Evolutionary conservation across 2,113 vertebrate genomes (phyloP).

Genomic region (Motacilla alba): DNA sequence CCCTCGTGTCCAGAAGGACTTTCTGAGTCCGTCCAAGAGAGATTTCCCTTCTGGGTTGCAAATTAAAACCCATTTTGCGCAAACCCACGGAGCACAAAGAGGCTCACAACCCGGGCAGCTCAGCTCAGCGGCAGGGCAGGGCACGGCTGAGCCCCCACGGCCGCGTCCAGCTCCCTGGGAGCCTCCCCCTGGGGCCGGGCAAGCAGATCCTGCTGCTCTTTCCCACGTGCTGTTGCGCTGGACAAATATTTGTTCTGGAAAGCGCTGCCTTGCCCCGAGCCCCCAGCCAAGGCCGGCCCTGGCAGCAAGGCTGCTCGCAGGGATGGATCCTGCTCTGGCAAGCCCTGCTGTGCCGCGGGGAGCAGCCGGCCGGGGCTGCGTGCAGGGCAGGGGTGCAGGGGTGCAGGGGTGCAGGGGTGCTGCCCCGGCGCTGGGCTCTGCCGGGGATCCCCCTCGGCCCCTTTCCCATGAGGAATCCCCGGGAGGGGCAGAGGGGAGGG

Average conservation of each 20-base stretch:
- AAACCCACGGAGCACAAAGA: not conserved
- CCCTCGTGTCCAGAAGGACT: not conserved
- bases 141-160: not conserved
- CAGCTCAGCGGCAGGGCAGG: not conserved
- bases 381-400: not conserved
- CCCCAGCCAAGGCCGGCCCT: not conserved
- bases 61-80: not conserved
- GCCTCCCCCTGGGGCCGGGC: not conserved
- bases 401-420: not conserved
- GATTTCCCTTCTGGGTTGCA: not conserved
- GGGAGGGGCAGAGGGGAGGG: not conserved
- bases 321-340: not conserved
- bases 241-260: constrained; percentile 54
- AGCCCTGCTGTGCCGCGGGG: accelerated
- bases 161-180: not conserved
- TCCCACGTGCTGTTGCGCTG: not conserved
- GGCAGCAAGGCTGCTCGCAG: not conserved
- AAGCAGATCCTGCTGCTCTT: not conserved
- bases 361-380: accelerated
- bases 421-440: accelerated
- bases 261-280: not conserved
- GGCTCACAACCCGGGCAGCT: not conserved
- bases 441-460: accelerated
- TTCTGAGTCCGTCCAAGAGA: not conserved
- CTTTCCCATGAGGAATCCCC: not conserved